Evolutionary conservation across 2,888 invertebrate species (phyloP).

Genomic region (Drosophila differens): DNA sequence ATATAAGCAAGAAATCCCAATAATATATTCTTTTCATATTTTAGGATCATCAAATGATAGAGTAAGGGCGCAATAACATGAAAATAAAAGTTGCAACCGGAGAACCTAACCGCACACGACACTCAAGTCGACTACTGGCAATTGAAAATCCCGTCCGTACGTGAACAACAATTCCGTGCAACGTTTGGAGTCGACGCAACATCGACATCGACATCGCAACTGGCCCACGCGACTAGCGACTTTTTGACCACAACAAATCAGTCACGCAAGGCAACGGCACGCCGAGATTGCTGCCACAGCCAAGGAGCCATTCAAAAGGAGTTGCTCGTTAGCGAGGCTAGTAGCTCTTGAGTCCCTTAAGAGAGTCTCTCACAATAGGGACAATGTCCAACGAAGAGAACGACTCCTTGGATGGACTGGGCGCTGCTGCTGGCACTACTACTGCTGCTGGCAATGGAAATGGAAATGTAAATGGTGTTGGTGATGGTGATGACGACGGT

Average conservation of each 20-base stretch:
- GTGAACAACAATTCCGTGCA: slow-evolving; percentile 1
- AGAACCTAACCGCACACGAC: slow-evolving; percentile 34
- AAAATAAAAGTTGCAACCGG: slow-evolving; percentile 21
- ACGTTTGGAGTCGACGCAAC: slow-evolving; percentile 65
- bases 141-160: slow-evolving; percentile 1
- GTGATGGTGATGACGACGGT: slow-evolving; percentile 41
- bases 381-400: slow-evolving; percentile 76
- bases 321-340: slow-evolving; percentile 6
- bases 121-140: slow-evolving; percentile 29
- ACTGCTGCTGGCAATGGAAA: slow-evolving; percentile 26
- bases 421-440: slow-evolving; percentile 41
- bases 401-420: slow-evolving; percentile 61
- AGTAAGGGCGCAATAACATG: slow-evolving; percentile 1
- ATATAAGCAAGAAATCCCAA: not conserved
- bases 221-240: slow-evolving; percentile 50
- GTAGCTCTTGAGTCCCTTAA: slow-evolving; percentile 31
- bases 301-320: slow-evolving; percentile 10
- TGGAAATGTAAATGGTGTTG: slow-evolving; percentile 21
- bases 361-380: slow-evolving; percentile 40
- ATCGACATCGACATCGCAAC: slow-evolving; percentile 31
- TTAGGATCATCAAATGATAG: slow-evolving; percentile 7
- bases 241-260: slow-evolving; percentile 71
- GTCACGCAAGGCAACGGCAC: slow-evolving; percentile 67
- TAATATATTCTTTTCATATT: not conserved
- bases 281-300: slow-evolving; percentile 36